Conservation (phyloP, 2,113 vertebrate genomes). For the Corynorhinus townsendii region DNA sequence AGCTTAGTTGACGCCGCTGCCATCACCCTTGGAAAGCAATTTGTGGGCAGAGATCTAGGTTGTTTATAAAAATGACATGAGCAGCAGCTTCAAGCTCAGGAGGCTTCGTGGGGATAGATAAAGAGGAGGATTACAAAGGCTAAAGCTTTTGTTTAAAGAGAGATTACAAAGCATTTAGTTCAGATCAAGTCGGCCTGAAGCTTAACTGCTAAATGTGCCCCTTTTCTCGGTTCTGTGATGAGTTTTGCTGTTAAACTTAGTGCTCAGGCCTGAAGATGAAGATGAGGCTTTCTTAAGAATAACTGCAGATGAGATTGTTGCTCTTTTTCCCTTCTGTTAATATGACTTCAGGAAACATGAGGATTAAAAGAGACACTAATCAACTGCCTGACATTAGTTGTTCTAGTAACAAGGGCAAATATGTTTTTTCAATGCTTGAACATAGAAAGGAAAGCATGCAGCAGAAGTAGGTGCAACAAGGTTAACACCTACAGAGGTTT, state of each 20-base stretch:
- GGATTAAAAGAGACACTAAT: constrained; percentile 29
- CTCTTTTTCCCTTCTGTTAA: not conserved
- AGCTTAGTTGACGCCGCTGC: not conserved
- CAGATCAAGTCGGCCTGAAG: constrained; percentile 75
- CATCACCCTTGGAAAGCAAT: constrained; percentile 53
- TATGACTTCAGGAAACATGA: constrained; percentile 36
- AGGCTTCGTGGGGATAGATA: constrained; percentile 74
- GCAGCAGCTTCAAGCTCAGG: constrained; percentile 71
- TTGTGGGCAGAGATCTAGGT: constrained; percentile 57
- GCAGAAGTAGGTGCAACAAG: not conserved
- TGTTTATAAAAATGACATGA: constrained; percentile 69
- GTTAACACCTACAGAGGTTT: not conserved
- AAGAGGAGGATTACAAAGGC: constrained; percentile 79
- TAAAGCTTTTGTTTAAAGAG: constrained; percentile 84
- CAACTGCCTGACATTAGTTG: not conserved
- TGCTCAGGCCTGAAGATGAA: not conserved
- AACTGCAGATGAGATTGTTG: not conserved
- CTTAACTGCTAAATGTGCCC: constrained; percentile 74
- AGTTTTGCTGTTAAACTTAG: constrained; percentile 31
- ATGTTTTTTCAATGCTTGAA: constrained; percentile 6
- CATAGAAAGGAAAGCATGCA: not conserved
- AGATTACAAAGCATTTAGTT: constrained; percentile 84
- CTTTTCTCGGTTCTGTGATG: constrained; percentile 62
- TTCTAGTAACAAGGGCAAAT: constrained; percentile 19
- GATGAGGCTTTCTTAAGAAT: constrained; percentile 4